Evolutionary conservation across 2,797 vertebrate genomes (phyloP).

Genomic region (Esox masquinongy): DNA sequence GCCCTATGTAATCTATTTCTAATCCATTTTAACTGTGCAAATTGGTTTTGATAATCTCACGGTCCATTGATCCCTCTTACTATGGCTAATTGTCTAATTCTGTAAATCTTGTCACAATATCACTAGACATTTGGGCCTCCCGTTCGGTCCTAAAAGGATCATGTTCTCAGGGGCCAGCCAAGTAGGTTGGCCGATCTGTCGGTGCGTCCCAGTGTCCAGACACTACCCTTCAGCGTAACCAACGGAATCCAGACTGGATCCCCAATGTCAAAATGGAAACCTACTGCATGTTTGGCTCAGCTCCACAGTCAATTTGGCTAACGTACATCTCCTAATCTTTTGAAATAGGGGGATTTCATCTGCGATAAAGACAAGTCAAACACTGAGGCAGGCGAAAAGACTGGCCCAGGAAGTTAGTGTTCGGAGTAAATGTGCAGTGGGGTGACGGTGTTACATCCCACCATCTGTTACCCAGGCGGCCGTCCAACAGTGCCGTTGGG

Average conservation of each 20-base stretch:
- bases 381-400: slow-evolving; percentile 38
- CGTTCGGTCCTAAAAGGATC: slow-evolving; percentile 37
- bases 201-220: slow-evolving; percentile 39
- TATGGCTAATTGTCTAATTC: slow-evolving; percentile 69
- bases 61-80: slow-evolving; percentile 65
- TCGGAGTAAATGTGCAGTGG: slow-evolving; percentile 55
- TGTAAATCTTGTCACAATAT: slow-evolving; percentile 61
- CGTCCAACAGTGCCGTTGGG: slow-evolving; percentile 68
- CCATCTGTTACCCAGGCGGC: slow-evolving; percentile 80
- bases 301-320: slow-evolving; percentile 67
- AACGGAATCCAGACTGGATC: slow-evolving; percentile 39
- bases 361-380: slow-evolving; percentile 58
- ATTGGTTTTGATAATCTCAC: slow-evolving; percentile 51
- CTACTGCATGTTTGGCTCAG: slow-evolving; percentile 62
- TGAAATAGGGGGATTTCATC: slow-evolving; percentile 58
- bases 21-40: slow-evolving; percentile 63
- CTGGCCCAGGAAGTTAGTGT: slow-evolving; percentile 68
- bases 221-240: slow-evolving; percentile 32
- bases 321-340: slow-evolving; percentile 69
- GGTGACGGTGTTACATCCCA: slow-evolving; percentile 73
- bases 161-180: slow-evolving; percentile 21
- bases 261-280: slow-evolving; percentile 58
- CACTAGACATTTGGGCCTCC: slow-evolving; percentile 35
- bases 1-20: slow-evolving; percentile 61
- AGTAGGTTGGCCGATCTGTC: slow-evolving; percentile 43